Conservation (phyloP, 2,113 vertebrate species). For the Empidonax traillii region DNA sequence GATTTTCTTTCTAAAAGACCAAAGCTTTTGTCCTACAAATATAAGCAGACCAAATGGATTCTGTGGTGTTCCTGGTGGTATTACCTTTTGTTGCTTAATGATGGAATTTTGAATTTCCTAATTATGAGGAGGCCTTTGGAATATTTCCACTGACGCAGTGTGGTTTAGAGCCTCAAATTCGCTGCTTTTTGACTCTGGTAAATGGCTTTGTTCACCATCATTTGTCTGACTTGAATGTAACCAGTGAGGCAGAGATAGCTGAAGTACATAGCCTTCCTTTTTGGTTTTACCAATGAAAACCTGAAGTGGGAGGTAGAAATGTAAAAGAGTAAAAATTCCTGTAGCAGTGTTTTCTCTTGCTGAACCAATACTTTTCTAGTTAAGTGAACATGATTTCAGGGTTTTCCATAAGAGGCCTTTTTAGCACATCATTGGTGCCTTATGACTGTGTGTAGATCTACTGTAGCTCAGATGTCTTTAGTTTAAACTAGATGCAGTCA, state of each 20-base stretch:
- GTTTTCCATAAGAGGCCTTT: constrained; percentile 37
- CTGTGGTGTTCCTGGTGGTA: neutral
- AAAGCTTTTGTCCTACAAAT: constrained; percentile 48
- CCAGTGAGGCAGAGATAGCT: constrained; percentile 6
- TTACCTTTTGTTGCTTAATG: neutral
- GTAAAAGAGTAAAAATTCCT: neutral
- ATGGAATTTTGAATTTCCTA: neutral
- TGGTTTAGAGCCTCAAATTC: neutral
- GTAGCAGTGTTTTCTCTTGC: neutral
- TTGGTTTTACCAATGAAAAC: neutral
- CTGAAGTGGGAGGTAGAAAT: neutral
- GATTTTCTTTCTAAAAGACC: constrained; percentile 2
- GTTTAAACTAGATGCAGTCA: neutral
- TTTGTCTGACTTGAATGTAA: constrained; percentile 7
- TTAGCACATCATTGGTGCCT: constrained; percentile 40
- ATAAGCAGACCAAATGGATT: constrained; percentile 25
- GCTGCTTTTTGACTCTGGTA: neutral
- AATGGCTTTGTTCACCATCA: neutral
- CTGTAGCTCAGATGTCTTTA: neutral
- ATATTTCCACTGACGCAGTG: neutral
- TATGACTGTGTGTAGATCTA: constrained; percentile 17
- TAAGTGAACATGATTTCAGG: neutral
- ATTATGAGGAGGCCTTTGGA: neutral
- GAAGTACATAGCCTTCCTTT: neutral
- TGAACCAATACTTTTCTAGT: neutral